Conservation (phyloP, 1,140 invertebrate species). For the Drosophila carrolli region DNA sequence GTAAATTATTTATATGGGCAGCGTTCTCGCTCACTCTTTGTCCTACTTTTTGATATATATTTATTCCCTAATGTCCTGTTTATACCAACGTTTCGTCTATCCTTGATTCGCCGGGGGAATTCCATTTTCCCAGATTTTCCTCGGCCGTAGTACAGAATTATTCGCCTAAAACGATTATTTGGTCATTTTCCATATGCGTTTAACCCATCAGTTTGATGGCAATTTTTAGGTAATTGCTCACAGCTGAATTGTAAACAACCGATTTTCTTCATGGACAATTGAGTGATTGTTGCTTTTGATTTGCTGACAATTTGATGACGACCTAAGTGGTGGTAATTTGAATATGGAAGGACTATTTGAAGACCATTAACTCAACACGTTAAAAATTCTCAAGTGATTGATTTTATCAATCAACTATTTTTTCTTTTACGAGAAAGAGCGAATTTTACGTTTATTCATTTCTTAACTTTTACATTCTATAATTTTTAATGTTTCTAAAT, state of each 20-base stretch:
- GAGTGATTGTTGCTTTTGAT: conserved; percentile 30
- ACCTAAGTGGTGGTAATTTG: conserved; percentile 20
- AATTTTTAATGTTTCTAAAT: conserved; percentile 6
- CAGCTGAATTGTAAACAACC: conserved; percentile 65
- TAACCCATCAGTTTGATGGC: conserved; percentile 41
- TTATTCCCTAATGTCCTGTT: conserved; percentile 76
- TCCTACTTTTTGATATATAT: conserved; percentile 67
- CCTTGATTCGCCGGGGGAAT: conserved; percentile 50
- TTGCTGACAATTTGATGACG: conserved; percentile 14
- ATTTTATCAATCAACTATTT: neutral
- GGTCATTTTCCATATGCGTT: conserved; percentile 64
- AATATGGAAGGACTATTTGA: conserved; percentile 29
- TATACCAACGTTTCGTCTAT: conserved; percentile 54
- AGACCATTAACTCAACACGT: conserved; percentile 20
- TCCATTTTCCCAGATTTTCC: conserved; percentile 26
- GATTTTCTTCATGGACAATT: conserved; percentile 32
- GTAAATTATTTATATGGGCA: conserved; percentile 58
- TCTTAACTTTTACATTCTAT: neutral
- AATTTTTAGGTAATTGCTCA: conserved; percentile 62
- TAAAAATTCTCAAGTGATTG: neutral
- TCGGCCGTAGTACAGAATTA: conserved; percentile 46
- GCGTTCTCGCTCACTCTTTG: conserved; percentile 26
- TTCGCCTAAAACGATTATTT: conserved; percentile 70
- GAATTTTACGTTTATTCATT: neutral
- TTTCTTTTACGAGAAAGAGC: too few relatives aligned